Conservation (phyloP, 2,113 vertebrate species). For the Nansenia antarctica region DNA sequence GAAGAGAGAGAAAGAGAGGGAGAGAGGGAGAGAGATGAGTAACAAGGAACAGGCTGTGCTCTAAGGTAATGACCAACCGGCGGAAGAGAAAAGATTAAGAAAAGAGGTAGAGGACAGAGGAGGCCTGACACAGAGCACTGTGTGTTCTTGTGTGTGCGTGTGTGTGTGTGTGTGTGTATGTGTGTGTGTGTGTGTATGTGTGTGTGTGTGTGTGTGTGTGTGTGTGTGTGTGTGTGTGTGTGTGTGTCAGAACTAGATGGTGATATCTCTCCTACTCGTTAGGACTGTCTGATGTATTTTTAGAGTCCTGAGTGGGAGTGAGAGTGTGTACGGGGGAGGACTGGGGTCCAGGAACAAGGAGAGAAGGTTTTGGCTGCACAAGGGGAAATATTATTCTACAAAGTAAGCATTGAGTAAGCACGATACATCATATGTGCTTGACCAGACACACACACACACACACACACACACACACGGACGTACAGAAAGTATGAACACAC, state of each 20-base stretch:
- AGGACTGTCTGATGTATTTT: slow-evolving; percentile 24
- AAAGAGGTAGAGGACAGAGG: background rate
- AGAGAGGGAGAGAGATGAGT: background rate
- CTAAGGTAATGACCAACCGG: background rate
- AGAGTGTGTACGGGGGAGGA: background rate
- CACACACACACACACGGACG: background rate
- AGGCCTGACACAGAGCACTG: background rate
- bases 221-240: slow-evolving; percentile 15
- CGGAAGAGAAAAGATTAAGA: background rate
- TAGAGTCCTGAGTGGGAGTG: slow-evolving; percentile 13
- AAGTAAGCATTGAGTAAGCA: background rate
- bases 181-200: slow-evolving; percentile 37
- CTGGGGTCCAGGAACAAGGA: background rate
- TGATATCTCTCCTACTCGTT: slow-evolving; percentile 28
- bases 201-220: background rate
- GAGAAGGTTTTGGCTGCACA: background rate
- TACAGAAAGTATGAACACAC: background rate
- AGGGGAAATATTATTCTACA: slow-evolving; percentile 13
- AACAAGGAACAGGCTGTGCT: slow-evolving; percentile 15
- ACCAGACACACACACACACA: background rate
- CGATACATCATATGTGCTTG: background rate
- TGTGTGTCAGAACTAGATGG: slow-evolving; percentile 16
- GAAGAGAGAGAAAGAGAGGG: slow-evolving; percentile 6
- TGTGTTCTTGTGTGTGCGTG: slow-evolving; percentile 6
- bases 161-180: slow-evolving; percentile 10